phyloP scores from a whole-genome alignment of 2,113 vertebrate genomes.

The Odontophorus gujanensis region DNA sequence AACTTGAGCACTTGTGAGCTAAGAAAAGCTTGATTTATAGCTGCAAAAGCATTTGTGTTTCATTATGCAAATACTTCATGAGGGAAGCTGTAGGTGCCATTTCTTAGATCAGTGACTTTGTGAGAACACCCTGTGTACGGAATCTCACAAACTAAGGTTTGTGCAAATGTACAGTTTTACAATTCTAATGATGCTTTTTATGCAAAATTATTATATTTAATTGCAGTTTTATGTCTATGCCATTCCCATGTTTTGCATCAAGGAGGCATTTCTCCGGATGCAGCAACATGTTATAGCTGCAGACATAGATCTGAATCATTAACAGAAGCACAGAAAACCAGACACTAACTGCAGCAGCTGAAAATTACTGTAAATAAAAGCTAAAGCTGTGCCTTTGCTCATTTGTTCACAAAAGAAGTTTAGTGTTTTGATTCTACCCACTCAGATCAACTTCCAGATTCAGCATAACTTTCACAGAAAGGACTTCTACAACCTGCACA shows the following conservation, averaged over 20 bases:
- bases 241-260: slow-evolving; percentile 9
- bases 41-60: neutral
- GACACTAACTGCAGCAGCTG: slow-evolving; percentile 18
- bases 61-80: neutral
- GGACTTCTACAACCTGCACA: neutral
- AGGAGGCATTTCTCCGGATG: slow-evolving; percentile 6
- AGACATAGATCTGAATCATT: slow-evolving; percentile 37
- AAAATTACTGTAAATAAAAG: slow-evolving; percentile 33
- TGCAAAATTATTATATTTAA: slow-evolving; percentile 53
- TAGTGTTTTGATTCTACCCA: neutral
- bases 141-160: neutral
- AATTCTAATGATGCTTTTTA: neutral
- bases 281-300: slow-evolving; percentile 41
- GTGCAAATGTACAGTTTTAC: neutral
- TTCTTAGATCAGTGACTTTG: neutral
- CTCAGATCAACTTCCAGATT: neutral
- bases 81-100: neutral
- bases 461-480: neutral
- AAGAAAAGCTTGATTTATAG: neutral
- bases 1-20: neutral
- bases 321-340: slow-evolving; percentile 25
- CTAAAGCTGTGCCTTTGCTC: slow-evolving; percentile 32
- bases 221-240: slow-evolving; percentile 49
- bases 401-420: slow-evolving; percentile 8
- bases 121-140: neutral